These are phyloP conservation scores for Morpho helenor DNA, from an alignment of 2,888 invertebrate species.

Conservation along the genomic window DNA sequence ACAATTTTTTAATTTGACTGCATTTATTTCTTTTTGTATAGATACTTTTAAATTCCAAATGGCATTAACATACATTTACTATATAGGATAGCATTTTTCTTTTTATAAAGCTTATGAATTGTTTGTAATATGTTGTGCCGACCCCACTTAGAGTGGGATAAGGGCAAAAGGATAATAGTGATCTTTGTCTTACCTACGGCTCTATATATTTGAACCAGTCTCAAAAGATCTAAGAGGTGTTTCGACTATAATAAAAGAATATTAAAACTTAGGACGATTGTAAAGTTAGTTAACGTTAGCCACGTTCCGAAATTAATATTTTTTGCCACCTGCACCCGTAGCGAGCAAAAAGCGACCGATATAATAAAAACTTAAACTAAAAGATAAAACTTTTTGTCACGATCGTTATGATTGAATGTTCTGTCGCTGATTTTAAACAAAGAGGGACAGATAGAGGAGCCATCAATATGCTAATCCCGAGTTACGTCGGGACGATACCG, in stretches of 20 bases:
- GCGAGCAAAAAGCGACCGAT: conserved; percentile 19
- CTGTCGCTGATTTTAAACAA: conserved; percentile 78
- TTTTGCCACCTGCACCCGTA: conserved; percentile 60
- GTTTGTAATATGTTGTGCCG: too few relatives aligned
- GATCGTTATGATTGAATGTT: conserved; percentile 72
- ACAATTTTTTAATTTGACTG: too few relatives aligned
- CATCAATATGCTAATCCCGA: conserved; percentile 75
- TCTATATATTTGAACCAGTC: too few relatives aligned
- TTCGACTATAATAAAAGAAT: neutral
- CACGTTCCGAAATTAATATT: conserved; percentile 29
- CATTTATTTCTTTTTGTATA: too few relatives aligned
- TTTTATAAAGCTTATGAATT: too few relatives aligned
- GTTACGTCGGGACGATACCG: conserved; percentile 51
- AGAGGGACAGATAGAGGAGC: conserved; percentile 63
- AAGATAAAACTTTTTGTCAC: conserved; percentile 61
- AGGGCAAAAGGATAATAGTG: too few relatives aligned
- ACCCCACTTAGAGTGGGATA: too few relatives aligned
- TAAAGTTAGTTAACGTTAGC: conserved; percentile 10
- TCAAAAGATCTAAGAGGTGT: too few relatives aligned
- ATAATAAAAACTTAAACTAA: conserved; percentile 36
- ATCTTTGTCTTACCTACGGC: too few relatives aligned
- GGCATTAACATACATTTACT: too few relatives aligned
- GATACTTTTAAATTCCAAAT: too few relatives aligned
- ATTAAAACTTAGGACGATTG: conserved; percentile 11
- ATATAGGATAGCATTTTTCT: too few relatives aligned